Conservation (phyloP, 2,888 invertebrate species). For the Eutolmus rufibarbis region DNA sequence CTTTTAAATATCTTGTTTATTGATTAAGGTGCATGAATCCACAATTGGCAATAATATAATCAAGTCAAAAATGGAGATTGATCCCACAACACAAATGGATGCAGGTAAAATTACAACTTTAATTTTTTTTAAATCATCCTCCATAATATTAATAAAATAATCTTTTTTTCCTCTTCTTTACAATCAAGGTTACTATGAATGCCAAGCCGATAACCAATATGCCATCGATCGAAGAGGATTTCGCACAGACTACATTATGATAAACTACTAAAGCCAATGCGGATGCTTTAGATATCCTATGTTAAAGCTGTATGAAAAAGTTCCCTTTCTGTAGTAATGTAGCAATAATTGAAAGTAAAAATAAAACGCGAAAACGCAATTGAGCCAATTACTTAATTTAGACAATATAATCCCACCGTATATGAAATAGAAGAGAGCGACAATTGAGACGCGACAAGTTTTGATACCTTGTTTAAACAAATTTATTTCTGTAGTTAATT, state of each 20-base stretch:
- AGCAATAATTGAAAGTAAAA: slow-evolving; percentile 15
- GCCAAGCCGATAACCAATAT: slow-evolving; percentile 92
- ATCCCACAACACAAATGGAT: slow-evolving; percentile 95
- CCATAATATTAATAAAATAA: neutral
- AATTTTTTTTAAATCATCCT: neutral
- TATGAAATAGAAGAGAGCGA: slow-evolving; percentile 46
- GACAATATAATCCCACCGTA: slow-evolving; percentile 54
- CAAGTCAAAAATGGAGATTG: slow-evolving; percentile 92
- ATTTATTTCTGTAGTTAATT: slow-evolving; percentile 25
- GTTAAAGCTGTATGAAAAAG: neutral
- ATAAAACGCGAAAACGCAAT: slow-evolving; percentile 26
- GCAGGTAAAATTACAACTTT: slow-evolving; percentile 68
- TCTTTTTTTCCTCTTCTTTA: neutral
- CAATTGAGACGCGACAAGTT: slow-evolving; percentile 46
- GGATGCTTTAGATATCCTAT: neutral
- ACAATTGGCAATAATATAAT: slow-evolving; percentile 79
- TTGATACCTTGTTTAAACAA: slow-evolving; percentile 34
- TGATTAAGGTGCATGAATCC: slow-evolving; percentile 83
- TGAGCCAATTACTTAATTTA: slow-evolving; percentile 54
- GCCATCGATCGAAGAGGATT: slow-evolving; percentile 88
- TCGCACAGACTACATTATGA: slow-evolving; percentile 78
- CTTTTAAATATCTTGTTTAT: slow-evolving; percentile 41
- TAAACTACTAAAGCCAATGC: slow-evolving; percentile 56
- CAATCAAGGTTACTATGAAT: slow-evolving; percentile 75
- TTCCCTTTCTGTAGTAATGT: slow-evolving; percentile 4